Base-by-base conservation (phyloP, 2,797 vertebrate genomes). In the Platyrinchus mystaceus region DNA sequence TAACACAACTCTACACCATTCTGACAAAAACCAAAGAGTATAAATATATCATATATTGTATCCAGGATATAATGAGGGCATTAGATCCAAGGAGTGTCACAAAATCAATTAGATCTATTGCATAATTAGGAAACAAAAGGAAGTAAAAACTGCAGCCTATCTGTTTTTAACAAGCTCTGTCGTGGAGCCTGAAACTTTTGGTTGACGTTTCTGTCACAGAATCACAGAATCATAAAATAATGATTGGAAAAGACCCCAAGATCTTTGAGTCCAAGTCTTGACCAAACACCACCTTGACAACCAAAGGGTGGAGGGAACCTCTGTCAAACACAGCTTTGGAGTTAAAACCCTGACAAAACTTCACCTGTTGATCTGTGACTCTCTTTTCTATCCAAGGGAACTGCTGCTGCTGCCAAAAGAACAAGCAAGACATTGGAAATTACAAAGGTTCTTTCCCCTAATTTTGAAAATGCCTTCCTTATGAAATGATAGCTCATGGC, bases 401-500 rank as follows among this genome's bases (percentile, higher is more conserved):
- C 7, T n/a, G 52, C 46, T 46, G 46, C 14, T 62, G 53, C 6
- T 64, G 27, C 28, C 60, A 7, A 56, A 71, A 53, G 17, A 47
- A 15, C 14, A 39, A 62, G 13, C 5, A 53, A 32, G 21, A 12
- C 15, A 41, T 2, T 58, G 50, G 28, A 52, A 82, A 64, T 3
- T 2, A 13, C 47, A 22, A 56, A 60, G 5, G 3, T 36, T n/a
- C 0, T 34, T 56, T 52, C 24, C 41, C 20, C 12, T 9, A 10
- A 43, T 24, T 84, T 26, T 56, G 28, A 0, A 37, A 69, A 50
- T 4, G 11, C 56, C 32, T 26, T 26, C 43, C 2, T 10, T 34
- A 0, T 9, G 37, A 22, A 44, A 23, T 19, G 21, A 7, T 14
- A 21, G n/a, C 2, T 22, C 1, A 2, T 50, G 43, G 18, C 17